Evolutionary conservation across 2,113 vertebrate genomes (phyloP).

Genomic region (Piprites chloris): DNA sequence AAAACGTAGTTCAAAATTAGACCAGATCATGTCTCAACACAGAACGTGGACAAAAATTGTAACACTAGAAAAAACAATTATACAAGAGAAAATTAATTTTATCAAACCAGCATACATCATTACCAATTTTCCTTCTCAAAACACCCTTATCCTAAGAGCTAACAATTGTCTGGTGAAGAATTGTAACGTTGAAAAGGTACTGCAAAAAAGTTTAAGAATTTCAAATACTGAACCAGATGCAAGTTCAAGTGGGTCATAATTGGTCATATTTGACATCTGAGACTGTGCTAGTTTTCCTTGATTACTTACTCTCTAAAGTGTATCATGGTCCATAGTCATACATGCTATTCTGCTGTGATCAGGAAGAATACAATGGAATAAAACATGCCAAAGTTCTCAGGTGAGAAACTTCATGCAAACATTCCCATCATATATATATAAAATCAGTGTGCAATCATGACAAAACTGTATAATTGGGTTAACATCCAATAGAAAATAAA

Average conservation of each 20-base stretch:
- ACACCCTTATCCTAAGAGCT: not conserved
- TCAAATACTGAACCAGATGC: not conserved
- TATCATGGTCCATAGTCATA: not conserved
- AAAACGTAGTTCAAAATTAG: not conserved
- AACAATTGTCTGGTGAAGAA: not conserved
- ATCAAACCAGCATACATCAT: not conserved
- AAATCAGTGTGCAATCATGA: not conserved
- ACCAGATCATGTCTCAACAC: accelerated
- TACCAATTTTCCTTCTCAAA: not conserved
- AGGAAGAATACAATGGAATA: not conserved
- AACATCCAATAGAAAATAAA: not conserved
- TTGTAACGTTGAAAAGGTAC: not conserved
- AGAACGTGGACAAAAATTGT: not conserved
- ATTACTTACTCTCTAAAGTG: not conserved
- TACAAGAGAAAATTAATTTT: not conserved
- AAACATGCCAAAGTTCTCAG: not conserved
- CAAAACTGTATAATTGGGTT: not conserved
- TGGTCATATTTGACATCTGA: not conserved
- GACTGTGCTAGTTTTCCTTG: not conserved
- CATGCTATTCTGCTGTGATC: not conserved
- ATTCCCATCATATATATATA: not conserved
- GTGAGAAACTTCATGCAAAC: not conserved
- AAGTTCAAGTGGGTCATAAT: not conserved
- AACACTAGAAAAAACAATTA: not conserved
- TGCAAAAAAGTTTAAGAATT: not conserved